These are phyloP conservation scores for Malachius bipustulatus DNA, from an alignment of 2,888 invertebrate genomes.

Conservation along the genomic window DNA sequence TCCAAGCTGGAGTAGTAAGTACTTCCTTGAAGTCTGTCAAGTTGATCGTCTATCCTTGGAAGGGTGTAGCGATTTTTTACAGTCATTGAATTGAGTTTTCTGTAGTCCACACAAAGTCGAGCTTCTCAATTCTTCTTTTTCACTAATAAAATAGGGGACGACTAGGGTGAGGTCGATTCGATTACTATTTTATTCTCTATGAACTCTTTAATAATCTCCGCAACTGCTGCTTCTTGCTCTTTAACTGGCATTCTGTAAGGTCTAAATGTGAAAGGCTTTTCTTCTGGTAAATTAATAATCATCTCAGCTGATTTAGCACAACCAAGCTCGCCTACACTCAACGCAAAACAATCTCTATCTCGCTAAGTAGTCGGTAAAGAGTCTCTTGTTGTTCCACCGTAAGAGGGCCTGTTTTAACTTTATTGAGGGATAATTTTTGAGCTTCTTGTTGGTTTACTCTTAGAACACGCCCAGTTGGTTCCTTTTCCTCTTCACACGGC, in stretches of 20 bases:
- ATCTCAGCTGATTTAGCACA: slow-evolving; percentile 16
- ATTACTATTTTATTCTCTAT: slow-evolving; percentile 14
- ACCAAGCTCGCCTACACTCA: slow-evolving; percentile 14
- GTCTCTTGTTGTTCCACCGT: not conserved
- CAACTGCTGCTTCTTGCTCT: slow-evolving; percentile 15
- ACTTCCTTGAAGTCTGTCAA: slow-evolving; percentile 14
- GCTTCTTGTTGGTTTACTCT: not conserved
- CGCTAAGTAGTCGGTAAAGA: not conserved
- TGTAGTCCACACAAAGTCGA: slow-evolving; percentile 17
- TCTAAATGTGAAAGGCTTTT: slow-evolving; percentile 17
- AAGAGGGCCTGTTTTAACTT: not conserved
- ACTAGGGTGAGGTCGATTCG: slow-evolving; percentile 18
- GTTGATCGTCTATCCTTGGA: slow-evolving; percentile 17
- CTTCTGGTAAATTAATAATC: slow-evolving; percentile 14
- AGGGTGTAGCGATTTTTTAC: slow-evolving; percentile 17
- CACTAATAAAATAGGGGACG: slow-evolving; percentile 18
- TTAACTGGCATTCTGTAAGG: slow-evolving; percentile 18
- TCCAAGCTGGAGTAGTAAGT: slow-evolving; percentile 18
- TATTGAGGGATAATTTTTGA: slow-evolving; percentile 1
- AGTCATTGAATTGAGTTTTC: slow-evolving; percentile 16
- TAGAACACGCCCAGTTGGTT: slow-evolving; percentile 3
- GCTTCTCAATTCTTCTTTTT: slow-evolving; percentile 19
- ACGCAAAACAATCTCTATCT: slow-evolving; percentile 16
- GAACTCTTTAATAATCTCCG: slow-evolving; percentile 17
- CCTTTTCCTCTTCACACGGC: slow-evolving; percentile 12